Conservation (phyloP, 2,113 vertebrate genomes). For the Lonchura striata region DNA sequence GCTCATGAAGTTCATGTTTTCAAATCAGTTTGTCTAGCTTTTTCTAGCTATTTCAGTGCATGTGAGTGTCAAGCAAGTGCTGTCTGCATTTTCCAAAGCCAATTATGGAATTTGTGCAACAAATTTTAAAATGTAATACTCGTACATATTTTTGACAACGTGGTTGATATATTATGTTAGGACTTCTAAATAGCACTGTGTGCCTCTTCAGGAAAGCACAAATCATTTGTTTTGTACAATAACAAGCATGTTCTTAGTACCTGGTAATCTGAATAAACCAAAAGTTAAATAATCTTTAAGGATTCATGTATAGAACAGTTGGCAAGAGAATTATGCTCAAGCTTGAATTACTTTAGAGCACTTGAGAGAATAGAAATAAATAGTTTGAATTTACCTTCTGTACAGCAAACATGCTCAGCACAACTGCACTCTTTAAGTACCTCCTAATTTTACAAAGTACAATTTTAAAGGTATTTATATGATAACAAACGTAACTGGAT, state of each 20-base stretch:
- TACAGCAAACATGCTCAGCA: not conserved
- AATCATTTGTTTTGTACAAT: not conserved
- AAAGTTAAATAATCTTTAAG: not conserved
- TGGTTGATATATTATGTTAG: not conserved
- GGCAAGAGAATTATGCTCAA: not conserved
- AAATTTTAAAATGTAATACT: not conserved
- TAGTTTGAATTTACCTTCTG: not conserved
- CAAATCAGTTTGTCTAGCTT: not conserved
- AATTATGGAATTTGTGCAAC: not conserved
- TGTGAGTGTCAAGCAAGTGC: not conserved
- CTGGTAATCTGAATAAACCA: not conserved
- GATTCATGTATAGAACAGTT: not conserved
- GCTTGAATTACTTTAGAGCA: not conserved
- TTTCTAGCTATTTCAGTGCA: not conserved
- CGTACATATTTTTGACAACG: not conserved
- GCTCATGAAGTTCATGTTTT: not conserved
- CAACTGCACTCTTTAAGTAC: not conserved
- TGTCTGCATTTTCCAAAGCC: not conserved
- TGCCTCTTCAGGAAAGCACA: not conserved
- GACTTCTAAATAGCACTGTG: not conserved
- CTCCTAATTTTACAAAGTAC: not conserved
- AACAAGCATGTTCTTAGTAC: not conserved
- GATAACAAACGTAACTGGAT: accelerated
- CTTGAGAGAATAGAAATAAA: not conserved
- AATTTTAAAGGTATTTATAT: not conserved